Evolutionary conservation across 2,888 invertebrate species (phyloP).

Genomic region (Lepidocyrtinus sp.): DNA sequence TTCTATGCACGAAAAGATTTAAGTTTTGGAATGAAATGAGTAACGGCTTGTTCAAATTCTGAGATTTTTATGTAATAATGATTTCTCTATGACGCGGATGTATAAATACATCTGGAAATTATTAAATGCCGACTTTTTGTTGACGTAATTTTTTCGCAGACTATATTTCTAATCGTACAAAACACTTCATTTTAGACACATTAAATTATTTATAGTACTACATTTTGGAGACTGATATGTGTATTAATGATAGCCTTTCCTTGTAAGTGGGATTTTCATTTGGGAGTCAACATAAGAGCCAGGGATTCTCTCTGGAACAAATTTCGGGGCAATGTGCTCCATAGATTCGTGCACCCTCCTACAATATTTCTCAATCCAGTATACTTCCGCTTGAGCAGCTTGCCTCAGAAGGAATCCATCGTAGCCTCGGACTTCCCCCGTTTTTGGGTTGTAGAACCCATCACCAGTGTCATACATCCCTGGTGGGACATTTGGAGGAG

Average conservation of each 20-base stretch:
- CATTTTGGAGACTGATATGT: no score
- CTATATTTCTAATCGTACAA: no score
- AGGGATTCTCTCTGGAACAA: constrained; percentile 60
- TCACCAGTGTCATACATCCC: constrained; percentile 66
- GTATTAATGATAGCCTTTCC: constrained; percentile 43
- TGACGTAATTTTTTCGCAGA: no score
- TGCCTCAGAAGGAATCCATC: constrained; percentile 49
- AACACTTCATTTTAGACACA: no score
- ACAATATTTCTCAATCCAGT: constrained; percentile 65
- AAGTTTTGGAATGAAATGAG: no score
- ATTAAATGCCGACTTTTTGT: no score
- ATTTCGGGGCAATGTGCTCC: constrained; percentile 59
- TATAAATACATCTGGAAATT: no score
- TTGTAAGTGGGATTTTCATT: constrained; percentile 34
- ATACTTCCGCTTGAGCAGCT: constrained; percentile 40
- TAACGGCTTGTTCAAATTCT: no score
- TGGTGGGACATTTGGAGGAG: constrained; percentile 59
- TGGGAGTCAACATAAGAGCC: constrained; percentile 49
- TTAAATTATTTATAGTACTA: no score
- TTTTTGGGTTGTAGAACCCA: constrained; percentile 65
- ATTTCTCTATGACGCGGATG: no score
- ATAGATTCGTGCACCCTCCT: constrained; percentile 48
- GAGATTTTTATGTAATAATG: no score
- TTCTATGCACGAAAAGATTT: no score
- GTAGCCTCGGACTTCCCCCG: constrained; percentile 53